Percentiles rank a stretch among this genome's conserved stretches.
phyloP scores from a whole-genome alignment of 2,888 invertebrate genomes.

The Mactromeris polynyma region DNA sequence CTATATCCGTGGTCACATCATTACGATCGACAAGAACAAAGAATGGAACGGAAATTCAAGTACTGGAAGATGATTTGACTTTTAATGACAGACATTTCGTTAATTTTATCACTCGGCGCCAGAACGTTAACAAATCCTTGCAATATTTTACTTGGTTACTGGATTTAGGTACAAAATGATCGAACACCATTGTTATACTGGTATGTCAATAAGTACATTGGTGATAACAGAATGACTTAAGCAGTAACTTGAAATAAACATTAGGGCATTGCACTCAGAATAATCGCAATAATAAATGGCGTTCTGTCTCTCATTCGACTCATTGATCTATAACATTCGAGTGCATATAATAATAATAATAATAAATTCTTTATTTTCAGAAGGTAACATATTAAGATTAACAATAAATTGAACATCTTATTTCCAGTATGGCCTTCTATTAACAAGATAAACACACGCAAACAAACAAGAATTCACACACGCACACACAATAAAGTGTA shows the following conservation, averaged over 20 bases:
- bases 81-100: not conserved
- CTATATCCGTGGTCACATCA: too few relatives aligned
- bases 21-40: not conserved
- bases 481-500: too few relatives aligned
- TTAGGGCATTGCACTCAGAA: not conserved
- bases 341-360: too few relatives aligned
- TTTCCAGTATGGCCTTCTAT: too few relatives aligned
- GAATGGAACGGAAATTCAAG: not conserved
- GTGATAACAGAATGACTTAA: not conserved
- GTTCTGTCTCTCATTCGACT: not conserved
- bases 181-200: not conserved
- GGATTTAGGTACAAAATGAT: not conserved
- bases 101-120: not conserved
- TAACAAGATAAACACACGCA: too few relatives aligned
- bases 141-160: not conserved
- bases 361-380: too few relatives aligned
- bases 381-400: too few relatives aligned
- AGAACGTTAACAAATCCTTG: not conserved
- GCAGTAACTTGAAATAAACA: not conserved
- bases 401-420: too few relatives aligned
- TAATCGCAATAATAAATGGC: not conserved
- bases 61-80: not conserved
- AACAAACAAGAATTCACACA: too few relatives aligned
- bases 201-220: not conserved
- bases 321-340: too few relatives aligned